phyloP scores from a whole-genome alignment of 2,113 vertebrate species.

The Antechinus flavipes region DNA sequence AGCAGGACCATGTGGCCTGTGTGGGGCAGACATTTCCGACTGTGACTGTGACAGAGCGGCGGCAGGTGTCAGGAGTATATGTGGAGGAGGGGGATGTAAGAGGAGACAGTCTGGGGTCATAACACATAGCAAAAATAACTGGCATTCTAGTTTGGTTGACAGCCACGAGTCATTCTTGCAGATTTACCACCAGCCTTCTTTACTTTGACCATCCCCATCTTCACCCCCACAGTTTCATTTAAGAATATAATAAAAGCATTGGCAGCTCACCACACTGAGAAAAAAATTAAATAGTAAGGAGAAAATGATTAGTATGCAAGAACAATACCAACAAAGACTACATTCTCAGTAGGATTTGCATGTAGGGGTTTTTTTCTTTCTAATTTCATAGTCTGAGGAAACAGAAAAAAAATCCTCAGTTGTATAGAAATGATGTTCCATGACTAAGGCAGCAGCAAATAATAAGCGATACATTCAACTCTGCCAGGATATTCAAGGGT shows the following conservation, averaged over 20 bases:
- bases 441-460: conserved; percentile 11
- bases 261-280: neutral
- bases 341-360: conserved; percentile 18
- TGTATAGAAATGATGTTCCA: neutral
- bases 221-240: neutral
- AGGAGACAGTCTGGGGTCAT: neutral
- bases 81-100: conserved; percentile 15
- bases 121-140: conserved; percentile 41
- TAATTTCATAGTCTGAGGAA: neutral
- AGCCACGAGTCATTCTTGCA: neutral
- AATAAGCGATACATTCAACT: neutral
- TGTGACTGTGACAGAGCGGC: conserved; percentile 10
- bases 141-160: neutral
- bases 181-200: neutral
- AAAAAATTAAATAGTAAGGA: neutral
- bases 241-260: neutral
- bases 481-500: neutral
- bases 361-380: neutral
- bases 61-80: neutral
- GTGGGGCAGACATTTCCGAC: neutral
- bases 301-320: neutral
- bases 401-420: conserved; percentile 18
- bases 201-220: no score
- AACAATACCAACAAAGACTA: conserved; percentile 6
- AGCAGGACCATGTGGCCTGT: accelerated